These are phyloP conservation scores for Lagorchestes hirsutus DNA, from an alignment of 2,797 vertebrate species.

Conservation along the genomic window DNA sequence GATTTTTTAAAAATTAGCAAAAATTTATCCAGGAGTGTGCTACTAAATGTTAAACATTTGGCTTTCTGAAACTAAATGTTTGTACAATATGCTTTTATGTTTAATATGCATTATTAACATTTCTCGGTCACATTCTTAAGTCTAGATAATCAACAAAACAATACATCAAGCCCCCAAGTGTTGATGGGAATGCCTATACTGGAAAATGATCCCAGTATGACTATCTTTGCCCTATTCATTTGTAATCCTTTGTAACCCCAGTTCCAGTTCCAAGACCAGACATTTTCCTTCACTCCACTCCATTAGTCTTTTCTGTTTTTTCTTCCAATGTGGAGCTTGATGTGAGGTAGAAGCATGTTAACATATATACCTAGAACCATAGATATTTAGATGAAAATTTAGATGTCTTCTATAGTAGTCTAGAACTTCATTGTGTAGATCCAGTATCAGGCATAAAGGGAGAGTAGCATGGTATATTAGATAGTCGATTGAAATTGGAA, in stretches of 20 bases:
- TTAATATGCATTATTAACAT: background rate
- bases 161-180: background rate
- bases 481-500: no score
- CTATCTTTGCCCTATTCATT: background rate
- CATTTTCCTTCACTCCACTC: background rate
- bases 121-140: background rate
- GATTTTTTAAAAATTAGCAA: background rate
- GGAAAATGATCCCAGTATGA: no score
- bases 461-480: no score
- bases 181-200: rapidly evolving
- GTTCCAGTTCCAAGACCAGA: background rate
- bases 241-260: background rate
- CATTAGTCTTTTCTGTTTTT: background rate
- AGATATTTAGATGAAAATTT: no score
- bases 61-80: background rate
- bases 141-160: background rate
- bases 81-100: background rate
- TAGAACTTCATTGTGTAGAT: no score
- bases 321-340: background rate
- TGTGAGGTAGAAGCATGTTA: background rate
- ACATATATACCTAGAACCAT: no score
- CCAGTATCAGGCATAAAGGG: no score
- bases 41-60: background rate
- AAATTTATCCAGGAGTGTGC: background rate
- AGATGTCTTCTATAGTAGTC: no score